Percentiles rank a stretch among this genome's conserved stretches.
Evolutionary conservation across 2,797 vertebrate species (phyloP).

Genomic region (Coendou prehensilis): DNA sequence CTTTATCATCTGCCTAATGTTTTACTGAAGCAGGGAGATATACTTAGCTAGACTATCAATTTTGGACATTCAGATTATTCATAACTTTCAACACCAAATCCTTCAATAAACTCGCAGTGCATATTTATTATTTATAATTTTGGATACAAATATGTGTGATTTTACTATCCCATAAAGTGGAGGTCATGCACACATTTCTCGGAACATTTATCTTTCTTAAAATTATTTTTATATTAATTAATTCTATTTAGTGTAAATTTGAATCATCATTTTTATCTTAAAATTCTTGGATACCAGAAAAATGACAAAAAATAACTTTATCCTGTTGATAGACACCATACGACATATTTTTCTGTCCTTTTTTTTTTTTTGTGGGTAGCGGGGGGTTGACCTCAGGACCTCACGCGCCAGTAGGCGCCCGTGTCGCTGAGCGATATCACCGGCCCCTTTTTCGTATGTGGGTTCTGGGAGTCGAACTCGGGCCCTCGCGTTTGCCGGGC

Average conservation of each 20-base stretch:
- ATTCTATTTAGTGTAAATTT: neutral
- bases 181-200: neutral
- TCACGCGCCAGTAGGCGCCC: no score
- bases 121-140: neutral
- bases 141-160: neutral
- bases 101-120: neutral
- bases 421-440: no score
- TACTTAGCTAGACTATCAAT: neutral
- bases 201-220: neutral
- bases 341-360: neutral
- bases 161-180: neutral
- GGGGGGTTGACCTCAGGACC: no score
- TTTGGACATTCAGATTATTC: neutral
- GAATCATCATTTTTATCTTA: neutral
- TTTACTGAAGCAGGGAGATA: neutral
- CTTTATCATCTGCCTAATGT: neutral
- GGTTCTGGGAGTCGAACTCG: no score
- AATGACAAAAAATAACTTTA: no score
- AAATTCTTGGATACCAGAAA: neutral
- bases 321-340: no score
- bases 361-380: no score
- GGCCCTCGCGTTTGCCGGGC: no score
- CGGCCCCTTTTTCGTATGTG: no score
- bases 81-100: neutral
- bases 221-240: neutral